Conservation (phyloP, 2,797 vertebrate genomes). For the Tragopan temminckii region DNA sequence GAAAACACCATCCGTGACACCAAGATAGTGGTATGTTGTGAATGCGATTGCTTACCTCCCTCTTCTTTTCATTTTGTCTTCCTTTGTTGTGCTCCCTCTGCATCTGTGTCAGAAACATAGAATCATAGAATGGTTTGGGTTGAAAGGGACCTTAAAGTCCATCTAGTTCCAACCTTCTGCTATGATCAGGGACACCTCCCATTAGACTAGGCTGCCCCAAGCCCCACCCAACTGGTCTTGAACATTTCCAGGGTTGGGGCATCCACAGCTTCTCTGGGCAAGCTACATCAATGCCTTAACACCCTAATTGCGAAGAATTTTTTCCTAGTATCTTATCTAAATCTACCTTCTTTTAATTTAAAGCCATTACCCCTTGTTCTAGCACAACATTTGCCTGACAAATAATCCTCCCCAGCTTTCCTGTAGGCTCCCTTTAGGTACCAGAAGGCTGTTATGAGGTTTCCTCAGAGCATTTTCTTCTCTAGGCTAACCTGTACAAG, state of each 20-base stretch:
- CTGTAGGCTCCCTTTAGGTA: neutral
- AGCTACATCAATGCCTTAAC: neutral
- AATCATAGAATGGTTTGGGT: neutral
- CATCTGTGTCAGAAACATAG: neutral
- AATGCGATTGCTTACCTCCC: neutral
- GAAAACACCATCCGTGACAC: constrained; percentile 88
- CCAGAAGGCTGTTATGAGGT: neutral
- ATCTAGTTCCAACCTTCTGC: neutral
- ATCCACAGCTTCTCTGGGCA: neutral
- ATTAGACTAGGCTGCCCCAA: neutral
- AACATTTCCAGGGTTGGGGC: neutral
- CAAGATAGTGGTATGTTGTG: constrained; percentile 86
- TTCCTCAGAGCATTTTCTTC: neutral
- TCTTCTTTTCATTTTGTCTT: neutral
- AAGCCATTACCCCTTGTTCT: neutral
- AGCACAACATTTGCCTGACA: no score
- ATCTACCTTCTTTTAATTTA: neutral
- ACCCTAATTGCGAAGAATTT: neutral
- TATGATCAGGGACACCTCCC: neutral
- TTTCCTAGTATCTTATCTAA: neutral
- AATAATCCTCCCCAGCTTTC: neutral
- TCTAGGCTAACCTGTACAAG: neutral
- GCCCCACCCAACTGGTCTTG: neutral
- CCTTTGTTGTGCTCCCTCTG: neutral
- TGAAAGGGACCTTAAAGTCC: neutral